phyloP scores from a whole-genome alignment of 1,140 invertebrate species.

The Drosophila lini region DNA sequence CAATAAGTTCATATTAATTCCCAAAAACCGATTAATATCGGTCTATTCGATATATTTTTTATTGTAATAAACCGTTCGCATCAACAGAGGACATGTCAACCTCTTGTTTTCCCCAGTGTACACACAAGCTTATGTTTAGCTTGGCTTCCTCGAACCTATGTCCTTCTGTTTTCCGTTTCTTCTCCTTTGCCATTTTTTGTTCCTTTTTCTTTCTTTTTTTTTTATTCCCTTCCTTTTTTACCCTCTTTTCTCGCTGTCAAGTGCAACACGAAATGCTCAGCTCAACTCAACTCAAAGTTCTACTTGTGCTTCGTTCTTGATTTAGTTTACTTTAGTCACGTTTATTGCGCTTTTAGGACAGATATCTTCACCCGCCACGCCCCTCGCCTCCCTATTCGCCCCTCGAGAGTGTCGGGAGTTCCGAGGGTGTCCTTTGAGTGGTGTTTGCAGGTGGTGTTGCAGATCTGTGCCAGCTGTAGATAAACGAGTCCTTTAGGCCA shows the following conservation, averaged over 20 bases:
- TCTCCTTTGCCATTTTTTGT: background rate
- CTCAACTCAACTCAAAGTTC: constrained; percentile 36
- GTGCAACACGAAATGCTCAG: constrained; percentile 48
- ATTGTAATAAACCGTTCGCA: background rate
- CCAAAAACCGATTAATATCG: background rate
- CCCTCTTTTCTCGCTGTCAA: constrained; percentile 27
- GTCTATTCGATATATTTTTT: no score
- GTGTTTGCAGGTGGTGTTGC: constrained; percentile 14
- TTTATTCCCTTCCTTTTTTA: background rate
- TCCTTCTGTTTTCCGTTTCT: constrained; percentile 5
- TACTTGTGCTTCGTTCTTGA: constrained; percentile 42
- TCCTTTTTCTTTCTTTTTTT: constrained; percentile 1
- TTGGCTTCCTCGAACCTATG: constrained; percentile 2
- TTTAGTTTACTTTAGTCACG: constrained; percentile 60
- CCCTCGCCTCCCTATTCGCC: no score
- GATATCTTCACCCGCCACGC: constrained; percentile 19
- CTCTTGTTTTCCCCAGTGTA: constrained; percentile 12
- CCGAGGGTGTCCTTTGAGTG: constrained; percentile 30
- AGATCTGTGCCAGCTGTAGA: constrained; percentile 29
- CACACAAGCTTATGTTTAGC: constrained; percentile 3
- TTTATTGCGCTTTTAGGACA: constrained; percentile 55
- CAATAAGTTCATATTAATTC: no score
- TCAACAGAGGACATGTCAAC: background rate
- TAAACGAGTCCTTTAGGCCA: constrained; percentile 33
- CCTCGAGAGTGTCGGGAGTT: constrained; percentile 18